Evolutionary conservation across 2,113 vertebrate genomes (phyloP), one percentile per base, ranked within the genome.

Genomic region (Triplophysa siluroides): DNA sequence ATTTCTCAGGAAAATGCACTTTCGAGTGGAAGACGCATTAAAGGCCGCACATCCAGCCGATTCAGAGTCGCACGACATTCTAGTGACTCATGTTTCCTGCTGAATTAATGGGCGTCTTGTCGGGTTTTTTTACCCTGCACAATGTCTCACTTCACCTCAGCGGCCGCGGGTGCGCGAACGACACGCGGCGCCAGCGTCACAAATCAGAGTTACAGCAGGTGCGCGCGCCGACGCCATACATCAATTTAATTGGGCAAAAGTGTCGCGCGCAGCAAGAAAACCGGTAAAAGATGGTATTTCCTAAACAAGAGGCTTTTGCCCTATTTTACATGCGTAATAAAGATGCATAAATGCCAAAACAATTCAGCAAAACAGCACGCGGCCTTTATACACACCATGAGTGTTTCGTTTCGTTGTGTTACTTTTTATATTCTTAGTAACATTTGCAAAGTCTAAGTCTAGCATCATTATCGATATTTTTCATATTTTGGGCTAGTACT

Each of bases 241-340:
- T 78, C 62, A 84, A 64, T 79, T 76, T 70, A 84, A 84, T 81
- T 84, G 65, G 54, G 13, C 38, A 63, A 81, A 77, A 58, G 24
- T 78, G 74, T 81, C 76, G 23, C 21, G 54, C 79, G 47, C 79
- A 76, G 76, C 83, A 84, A 72, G 65, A 83, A 43, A 29, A 70
- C 9, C 6, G 1, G 29, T 78, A 76, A 62, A 61, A 62, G 72
- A 84, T 63, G 63, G 69, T 68, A 33, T 29, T 62, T 69, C 45
- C 64, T 60, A 8, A 24, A 76, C 64, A 76, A 47, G 45, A 52
- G 70, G 16, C 26, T 26, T 24, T 5, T 43, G 47, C 14, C 56
- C 68, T 63, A 21, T 52, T 52, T 52, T 64, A 76, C 45, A 76
- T 38, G 13, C 10, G 19, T 6, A 43, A 72, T 58, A 33, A 14